Evolutionary conservation across 2,797 vertebrate genomes (phyloP).

Genomic region (Galago senegalensis): DNA sequence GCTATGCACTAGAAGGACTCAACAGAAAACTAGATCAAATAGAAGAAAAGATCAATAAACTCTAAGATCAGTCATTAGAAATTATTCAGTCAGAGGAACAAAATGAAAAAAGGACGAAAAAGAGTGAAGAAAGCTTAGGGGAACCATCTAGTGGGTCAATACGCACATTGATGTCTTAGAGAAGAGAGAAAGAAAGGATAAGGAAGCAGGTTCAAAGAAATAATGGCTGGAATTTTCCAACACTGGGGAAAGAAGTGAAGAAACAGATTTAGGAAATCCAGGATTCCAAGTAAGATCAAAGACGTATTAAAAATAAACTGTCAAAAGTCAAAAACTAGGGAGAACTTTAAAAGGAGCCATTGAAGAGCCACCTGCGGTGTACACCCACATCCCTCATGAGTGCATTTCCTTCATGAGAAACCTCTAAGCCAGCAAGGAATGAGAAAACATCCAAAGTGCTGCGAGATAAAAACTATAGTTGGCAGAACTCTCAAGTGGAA

Average conservation of each 20-base stretch:
- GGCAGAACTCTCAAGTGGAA: background rate
- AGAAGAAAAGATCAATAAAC: background rate
- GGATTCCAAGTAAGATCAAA: background rate
- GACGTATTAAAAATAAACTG: background rate
- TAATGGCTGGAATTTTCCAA: background rate
- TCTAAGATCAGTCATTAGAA: background rate
- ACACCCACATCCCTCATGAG: background rate
- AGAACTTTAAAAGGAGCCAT: background rate
- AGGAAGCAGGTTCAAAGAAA: background rate
- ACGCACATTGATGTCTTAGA: background rate
- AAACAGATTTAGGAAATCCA: background rate
- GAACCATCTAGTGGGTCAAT: background rate
- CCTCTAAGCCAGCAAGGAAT: too few relatives aligned
- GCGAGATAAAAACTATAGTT: background rate
- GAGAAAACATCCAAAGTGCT: background rate
- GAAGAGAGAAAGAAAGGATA: background rate
- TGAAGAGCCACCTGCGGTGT: background rate
- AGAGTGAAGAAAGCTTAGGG: background rate
- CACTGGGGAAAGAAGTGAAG: background rate
- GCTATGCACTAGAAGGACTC: background rate
- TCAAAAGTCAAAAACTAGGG: background rate
- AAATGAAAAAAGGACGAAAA: background rate
- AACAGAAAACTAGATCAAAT: background rate
- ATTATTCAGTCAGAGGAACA: background rate
- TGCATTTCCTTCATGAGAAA: background rate